Percentiles rank a stretch among this genome's conserved stretches.
phyloP scores from a whole-genome alignment of 2,113 vertebrate species.

The Tichodroma muraria region DNA sequence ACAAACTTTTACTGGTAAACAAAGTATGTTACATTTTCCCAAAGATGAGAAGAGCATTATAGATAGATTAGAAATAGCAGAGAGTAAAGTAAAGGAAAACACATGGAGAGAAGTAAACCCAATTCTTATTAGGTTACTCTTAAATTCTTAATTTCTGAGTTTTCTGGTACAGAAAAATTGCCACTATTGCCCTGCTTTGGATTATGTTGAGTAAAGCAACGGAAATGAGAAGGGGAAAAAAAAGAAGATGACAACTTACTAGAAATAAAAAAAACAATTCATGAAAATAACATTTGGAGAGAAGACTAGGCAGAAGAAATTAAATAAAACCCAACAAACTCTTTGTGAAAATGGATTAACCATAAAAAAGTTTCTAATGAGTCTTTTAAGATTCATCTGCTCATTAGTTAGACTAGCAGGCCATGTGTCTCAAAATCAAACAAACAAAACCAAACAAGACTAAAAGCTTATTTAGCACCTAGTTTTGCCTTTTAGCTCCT shows the following conservation, averaged over 20 bases:
- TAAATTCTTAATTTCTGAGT: background rate
- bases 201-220: background rate
- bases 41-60: background rate
- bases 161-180: background rate
- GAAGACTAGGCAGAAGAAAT: background rate
- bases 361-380: background rate
- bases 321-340: background rate
- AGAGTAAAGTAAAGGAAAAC: background rate
- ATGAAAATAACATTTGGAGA: background rate
- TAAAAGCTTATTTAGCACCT: background rate
- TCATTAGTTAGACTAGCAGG: background rate
- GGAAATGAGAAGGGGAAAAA: background rate
- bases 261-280: background rate
- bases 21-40: background rate
- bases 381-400: background rate
- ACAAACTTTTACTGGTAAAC: background rate
- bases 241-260: accelerated
- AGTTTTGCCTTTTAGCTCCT: background rate
- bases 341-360: background rate
- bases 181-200: background rate
- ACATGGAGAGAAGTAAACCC: background rate
- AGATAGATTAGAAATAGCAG: background rate
- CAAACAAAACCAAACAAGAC: background rate
- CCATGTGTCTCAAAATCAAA: background rate
- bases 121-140: background rate